These are phyloP conservation scores for Trachelus iudaicus DNA, from an alignment of 2,888 invertebrate species.

Conservation along the genomic window DNA sequence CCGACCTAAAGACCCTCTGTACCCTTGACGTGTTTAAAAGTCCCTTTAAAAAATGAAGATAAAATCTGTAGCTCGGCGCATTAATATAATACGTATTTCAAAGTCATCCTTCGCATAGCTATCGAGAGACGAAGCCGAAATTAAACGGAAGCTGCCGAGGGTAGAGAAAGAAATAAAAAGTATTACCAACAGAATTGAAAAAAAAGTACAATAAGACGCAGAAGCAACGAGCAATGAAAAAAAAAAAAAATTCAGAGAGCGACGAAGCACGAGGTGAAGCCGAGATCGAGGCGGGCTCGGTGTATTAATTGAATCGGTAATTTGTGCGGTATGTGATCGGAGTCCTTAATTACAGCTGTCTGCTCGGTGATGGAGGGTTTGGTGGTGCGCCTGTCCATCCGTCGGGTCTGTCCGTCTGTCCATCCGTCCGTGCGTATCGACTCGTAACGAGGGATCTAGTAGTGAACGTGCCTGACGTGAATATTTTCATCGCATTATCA, in stretches of 20 bases:
- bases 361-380: constrained; percentile 16
- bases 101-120: not conserved
- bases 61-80: not conserved
- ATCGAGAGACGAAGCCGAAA: not conserved
- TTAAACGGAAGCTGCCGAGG: constrained; percentile 3
- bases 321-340: constrained; percentile 24
- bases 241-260: constrained; percentile 5
- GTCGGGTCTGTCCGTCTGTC: not conserved
- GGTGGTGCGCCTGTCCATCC: not conserved
- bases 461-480: constrained; percentile 10
- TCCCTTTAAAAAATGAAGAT: not conserved
- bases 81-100: not conserved
- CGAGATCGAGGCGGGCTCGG: not conserved
- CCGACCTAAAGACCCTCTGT: not conserved
- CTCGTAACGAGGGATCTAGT: constrained; percentile 4
- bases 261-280: not conserved
- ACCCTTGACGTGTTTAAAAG: not conserved
- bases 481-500: constrained; percentile 25
- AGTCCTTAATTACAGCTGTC: constrained; percentile 22
- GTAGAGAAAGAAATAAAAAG: not conserved
- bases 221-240: constrained; percentile 6
- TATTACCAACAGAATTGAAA: not conserved
- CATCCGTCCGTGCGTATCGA: constrained; percentile 4
- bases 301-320: constrained; percentile 21
- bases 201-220: not conserved